A percentile compares a stretch with the other conserved stretches of the same genome.
These are phyloP conservation scores for Littorina saxatilis DNA, from an alignment of 1,140 invertebrate species.

Conservation along the genomic window DNA sequence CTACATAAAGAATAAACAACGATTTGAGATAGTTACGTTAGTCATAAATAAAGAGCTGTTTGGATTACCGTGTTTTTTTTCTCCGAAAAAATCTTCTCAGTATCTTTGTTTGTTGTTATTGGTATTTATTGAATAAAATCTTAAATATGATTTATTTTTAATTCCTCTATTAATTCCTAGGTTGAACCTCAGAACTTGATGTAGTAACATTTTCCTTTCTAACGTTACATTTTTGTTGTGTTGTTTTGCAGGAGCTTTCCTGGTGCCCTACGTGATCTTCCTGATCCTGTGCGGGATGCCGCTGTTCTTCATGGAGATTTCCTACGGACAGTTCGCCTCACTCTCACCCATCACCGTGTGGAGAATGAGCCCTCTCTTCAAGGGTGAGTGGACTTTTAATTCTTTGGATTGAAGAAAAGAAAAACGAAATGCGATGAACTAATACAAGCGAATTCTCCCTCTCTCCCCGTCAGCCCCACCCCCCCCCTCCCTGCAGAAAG, in stretches of 20 bases:
- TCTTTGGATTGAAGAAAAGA: not conserved
- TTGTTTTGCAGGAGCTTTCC: constrained; percentile 58
- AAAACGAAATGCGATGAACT: not conserved
- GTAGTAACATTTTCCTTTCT: not conserved
- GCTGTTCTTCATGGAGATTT: constrained; percentile 55
- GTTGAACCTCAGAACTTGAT: not conserved
- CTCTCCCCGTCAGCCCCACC: too few species aligned
- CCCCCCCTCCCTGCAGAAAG: not conserved
- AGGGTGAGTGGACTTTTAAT: too few species aligned
- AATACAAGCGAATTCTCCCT: not conserved
- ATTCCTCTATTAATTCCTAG: too few species aligned
- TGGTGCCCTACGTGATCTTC: constrained; percentile 59
- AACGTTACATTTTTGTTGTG: not conserved
- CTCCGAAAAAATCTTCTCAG: too few species aligned
- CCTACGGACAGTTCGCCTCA: constrained; percentile 58
- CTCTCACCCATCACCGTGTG: constrained; percentile 50
- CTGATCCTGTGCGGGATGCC: constrained; percentile 60
- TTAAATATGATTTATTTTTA: too few species aligned
- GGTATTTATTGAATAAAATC: too few species aligned
- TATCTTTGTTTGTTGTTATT: too few species aligned
- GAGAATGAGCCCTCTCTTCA: constrained; percentile 54
- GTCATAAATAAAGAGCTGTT: not conserved
- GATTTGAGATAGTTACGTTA: not conserved
- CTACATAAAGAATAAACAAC: not conserved
- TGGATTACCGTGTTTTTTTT: too few species aligned